Percentiles rank a stretch among this genome's conserved stretches.
phyloP scores from a whole-genome alignment of 2,888 invertebrate genomes.

The Drosophila fungiperda region DNA sequence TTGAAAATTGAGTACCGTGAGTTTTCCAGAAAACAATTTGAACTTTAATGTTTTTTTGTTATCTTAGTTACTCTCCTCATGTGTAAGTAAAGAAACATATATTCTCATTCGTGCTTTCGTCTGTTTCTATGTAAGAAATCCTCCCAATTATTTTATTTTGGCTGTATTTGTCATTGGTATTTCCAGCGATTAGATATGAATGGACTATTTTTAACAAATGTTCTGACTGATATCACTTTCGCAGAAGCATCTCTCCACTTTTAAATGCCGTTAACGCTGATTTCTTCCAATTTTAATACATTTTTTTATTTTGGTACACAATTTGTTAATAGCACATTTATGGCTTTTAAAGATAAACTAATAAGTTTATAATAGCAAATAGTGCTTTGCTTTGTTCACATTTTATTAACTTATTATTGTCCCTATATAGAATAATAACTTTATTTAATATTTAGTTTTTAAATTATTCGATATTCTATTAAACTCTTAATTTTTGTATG shows the following conservation, averaged over 20 bases:
- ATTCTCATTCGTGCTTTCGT: neutral
- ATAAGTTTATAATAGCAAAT: too few relatives aligned
- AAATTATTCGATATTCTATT: neutral
- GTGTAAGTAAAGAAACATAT: neutral
- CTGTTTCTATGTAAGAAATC: neutral
- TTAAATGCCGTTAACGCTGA: neutral
- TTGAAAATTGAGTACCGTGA: neutral
- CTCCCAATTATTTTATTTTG: neutral
- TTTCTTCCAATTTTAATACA: neutral
- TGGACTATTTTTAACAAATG: conserved; percentile 9
- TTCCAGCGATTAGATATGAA: conserved; percentile 36
- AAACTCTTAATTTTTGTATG: neutral
- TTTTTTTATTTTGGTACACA: neutral
- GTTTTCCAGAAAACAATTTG: conserved; percentile 20
- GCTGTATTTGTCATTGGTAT: neutral
- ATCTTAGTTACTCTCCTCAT: neutral
- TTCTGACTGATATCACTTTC: conserved; percentile 3
- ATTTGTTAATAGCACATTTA: neutral
- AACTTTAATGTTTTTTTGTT: conserved; percentile 12
- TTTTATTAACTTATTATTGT: neutral
- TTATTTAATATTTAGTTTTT: neutral
- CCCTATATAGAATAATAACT: neutral
- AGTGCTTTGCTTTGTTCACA: neutral
- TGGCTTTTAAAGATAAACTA: neutral
- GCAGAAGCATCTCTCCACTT: neutral